Evolutionary conservation across 2,797 vertebrate genomes (phyloP).

Genomic region (Brotula barbata): DNA sequence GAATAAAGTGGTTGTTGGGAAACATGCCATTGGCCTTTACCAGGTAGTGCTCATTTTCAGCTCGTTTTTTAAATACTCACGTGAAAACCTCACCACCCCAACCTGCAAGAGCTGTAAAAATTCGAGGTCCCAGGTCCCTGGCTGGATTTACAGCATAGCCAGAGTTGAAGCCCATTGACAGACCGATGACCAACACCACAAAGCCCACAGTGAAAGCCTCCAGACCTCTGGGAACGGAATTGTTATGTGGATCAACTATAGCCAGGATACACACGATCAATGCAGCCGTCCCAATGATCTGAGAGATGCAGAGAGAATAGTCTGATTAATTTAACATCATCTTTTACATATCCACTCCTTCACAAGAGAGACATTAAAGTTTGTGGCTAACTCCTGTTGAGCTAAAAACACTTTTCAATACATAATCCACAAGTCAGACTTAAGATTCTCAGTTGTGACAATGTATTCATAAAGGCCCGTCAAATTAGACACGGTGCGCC

Average conservation of each 20-base stretch:
- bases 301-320: neutral
- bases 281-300: conserved; percentile 89
- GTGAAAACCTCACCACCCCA: conserved; percentile 87
- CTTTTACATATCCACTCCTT: neutral
- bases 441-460: too few relatives aligned
- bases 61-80: conserved; percentile 81
- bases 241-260: conserved; percentile 87
- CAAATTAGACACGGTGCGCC: too few relatives aligned
- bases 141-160: conserved; percentile 92
- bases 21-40: too few relatives aligned
- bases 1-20: too few relatives aligned
- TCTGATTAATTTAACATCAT: neutral
- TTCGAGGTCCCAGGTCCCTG: conserved; percentile 87
- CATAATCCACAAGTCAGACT: too few relatives aligned
- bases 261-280: conserved; percentile 87
- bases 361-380: neutral
- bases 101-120: conserved; percentile 87
- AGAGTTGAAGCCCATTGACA: conserved; percentile 92
- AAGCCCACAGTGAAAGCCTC: conserved; percentile 89
- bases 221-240: conserved; percentile 81
- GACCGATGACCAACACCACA: conserved; percentile 86
- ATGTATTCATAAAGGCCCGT: too few relatives aligned
- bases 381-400: too few relatives aligned
- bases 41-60: too few relatives aligned
- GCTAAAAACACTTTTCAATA: too few relatives aligned